Evolutionary conservation across 2,888 invertebrate genomes (phyloP).

Genomic region (Corbicula japonica): DNA sequence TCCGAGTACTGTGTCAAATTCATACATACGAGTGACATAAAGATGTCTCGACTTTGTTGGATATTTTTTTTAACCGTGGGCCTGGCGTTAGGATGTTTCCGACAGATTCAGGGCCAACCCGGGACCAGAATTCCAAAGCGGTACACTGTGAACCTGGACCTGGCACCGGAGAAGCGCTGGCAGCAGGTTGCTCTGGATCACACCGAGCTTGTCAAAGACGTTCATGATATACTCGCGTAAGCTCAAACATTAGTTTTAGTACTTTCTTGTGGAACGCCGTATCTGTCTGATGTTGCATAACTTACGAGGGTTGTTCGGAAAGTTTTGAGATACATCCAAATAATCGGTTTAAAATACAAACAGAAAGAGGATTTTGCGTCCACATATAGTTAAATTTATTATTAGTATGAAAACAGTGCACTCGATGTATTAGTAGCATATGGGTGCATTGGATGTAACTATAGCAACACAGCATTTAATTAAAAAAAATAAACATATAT

Average conservation of each 20-base stretch:
- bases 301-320: neutral
- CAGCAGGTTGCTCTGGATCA: constrained; percentile 57
- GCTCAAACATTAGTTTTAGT: neutral
- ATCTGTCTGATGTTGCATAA: no score
- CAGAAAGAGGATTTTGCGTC: neutral
- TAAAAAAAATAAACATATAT: no score
- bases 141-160: constrained; percentile 68
- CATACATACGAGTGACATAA: no score
- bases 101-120: neutral
- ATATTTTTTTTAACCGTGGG: neutral
- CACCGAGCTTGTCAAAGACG: constrained; percentile 58
- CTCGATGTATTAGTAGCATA: no score
- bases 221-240: constrained; percentile 60
- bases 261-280: neutral
- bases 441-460: no score
- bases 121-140: constrained; percentile 42
- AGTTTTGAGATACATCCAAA: neutral
- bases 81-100: neutral
- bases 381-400: neutral
- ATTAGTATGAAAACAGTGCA: neutral
- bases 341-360: neutral
- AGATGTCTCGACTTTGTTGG: constrained; percentile 10
- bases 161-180: constrained; percentile 70
- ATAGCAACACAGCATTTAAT: no score
- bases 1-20: no score